Evolutionary conservation across 2,797 vertebrate genomes (phyloP), one percentile per base, ranked within the genome.

Genomic region (Cynopterus sphinx): DNA sequence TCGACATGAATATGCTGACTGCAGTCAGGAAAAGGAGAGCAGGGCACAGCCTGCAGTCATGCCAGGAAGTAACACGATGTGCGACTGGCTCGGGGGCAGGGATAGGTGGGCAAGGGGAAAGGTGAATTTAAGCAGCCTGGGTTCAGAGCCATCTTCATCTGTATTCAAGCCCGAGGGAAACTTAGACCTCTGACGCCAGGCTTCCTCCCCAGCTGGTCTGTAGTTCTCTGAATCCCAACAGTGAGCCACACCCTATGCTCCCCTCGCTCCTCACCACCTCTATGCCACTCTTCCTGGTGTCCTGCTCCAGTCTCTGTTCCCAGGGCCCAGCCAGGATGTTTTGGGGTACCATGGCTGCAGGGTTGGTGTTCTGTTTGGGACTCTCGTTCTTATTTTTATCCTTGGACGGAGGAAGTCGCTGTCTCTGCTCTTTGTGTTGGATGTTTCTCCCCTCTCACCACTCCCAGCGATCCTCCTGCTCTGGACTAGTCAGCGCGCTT

Each of bases 371-470:
- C 1, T 49, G 5, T 84, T 67, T 13, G 1, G 22, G 17, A 16
- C 55, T 65, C 63, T 87, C 21, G 2, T 6, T 59, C 83, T 70
- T 31, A 2, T 70, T 65, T 73, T 39, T 19, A 6, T 78, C 31
- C 46, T 57, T 11, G 12, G 36, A n/a, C 10, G 22, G 74, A 46
- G 51, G 2, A 61, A 22, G 51, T 24, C 12, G 0, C 67, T 0
- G 3, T 59, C 43, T 46, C 9, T 39, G 31, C 55, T 68, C 39
- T 63, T 49, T 5, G 7, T 67, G 63, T 24, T 26, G 17, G 9
- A 0, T 26, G 1, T 49, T 57, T 39, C 15, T 41, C 43, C 51
- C 74, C 33, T 39, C 10, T 13, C 9, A 1, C 28, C 0, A 1
- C 22, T 26, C 53, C 46, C 16, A 0, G 55, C 7, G 16, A 51